Percentiles rank a stretch among this genome's conserved stretches.
Evolutionary conservation across 2,113 vertebrate genomes (phyloP).

Genomic region (Cochlearius cochlearius): DNA sequence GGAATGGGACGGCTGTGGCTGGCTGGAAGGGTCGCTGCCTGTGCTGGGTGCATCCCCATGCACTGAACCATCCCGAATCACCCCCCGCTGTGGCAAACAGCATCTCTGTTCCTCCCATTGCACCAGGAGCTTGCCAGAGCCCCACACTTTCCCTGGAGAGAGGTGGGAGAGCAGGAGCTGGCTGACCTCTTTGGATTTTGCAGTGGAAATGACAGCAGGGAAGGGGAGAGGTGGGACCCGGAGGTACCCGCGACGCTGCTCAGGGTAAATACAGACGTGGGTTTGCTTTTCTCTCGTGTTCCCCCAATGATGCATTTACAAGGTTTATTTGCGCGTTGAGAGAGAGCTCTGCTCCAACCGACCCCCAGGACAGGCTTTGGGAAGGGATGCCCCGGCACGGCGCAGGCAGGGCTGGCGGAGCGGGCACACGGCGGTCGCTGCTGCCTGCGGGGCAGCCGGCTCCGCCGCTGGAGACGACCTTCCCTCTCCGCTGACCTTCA

Average conservation of each 20-base stretch:
- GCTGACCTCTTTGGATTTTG: fast-evolving
- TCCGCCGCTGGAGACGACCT: background rate
- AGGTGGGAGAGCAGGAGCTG: background rate
- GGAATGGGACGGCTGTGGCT: background rate
- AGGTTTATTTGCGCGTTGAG: background rate
- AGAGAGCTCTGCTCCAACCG: background rate
- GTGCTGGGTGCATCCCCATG: fast-evolving
- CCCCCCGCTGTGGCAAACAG: background rate
- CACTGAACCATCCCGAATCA: fast-evolving
- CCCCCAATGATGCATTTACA: fast-evolving
- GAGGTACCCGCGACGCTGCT: background rate
- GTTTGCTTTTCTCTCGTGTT: background rate
- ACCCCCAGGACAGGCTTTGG: background rate
- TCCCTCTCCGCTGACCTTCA: constrained; percentile 25
- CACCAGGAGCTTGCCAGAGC: background rate
- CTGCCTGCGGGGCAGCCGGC: background rate
- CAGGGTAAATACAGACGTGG: fast-evolving
- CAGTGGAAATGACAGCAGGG: background rate
- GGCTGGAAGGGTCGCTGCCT: background rate
- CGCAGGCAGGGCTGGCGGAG: fast-evolving
- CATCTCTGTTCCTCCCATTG: background rate
- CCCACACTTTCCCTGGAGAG: background rate
- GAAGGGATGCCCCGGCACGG: background rate
- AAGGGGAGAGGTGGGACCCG: background rate
- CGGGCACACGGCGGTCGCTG: background rate